These are phyloP conservation scores for Pelodytes ibericus DNA, from an alignment of 2,797 vertebrate species.

Conservation along the genomic window DNA sequence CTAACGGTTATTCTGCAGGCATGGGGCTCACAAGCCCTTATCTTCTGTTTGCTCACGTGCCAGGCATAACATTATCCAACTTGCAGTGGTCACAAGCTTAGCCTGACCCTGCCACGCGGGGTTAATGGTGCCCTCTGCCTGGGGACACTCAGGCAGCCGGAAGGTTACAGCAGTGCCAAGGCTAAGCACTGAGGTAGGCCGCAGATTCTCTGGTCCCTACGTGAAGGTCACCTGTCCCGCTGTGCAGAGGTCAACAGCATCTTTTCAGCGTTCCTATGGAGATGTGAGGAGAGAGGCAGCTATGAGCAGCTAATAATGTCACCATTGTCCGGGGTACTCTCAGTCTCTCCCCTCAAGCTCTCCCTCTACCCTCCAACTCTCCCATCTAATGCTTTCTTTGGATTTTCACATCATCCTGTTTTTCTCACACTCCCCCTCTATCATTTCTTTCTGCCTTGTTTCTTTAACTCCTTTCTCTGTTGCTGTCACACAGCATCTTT, in stretches of 20 bases:
- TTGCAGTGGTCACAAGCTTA: slow-evolving; percentile 1
- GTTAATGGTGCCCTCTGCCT: slow-evolving; percentile 7
- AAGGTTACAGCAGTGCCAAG: neutral
- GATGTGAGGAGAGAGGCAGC: slow-evolving; percentile 30
- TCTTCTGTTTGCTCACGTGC: neutral
- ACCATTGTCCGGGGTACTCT: slow-evolving; percentile 32
- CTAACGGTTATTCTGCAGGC: neutral
- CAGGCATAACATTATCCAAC: neutral
- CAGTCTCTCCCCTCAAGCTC: neutral
- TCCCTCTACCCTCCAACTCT: neutral
- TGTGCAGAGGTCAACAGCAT: slow-evolving; percentile 1
- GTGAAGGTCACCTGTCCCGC: slow-evolving; percentile 26
- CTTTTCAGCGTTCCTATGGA: slow-evolving; percentile 44
- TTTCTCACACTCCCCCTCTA: slow-evolving; percentile 29
- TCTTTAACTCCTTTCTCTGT: neutral
- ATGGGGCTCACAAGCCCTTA: neutral
- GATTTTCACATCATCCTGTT: slow-evolving; percentile 31
- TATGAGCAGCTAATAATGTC: slow-evolving; percentile 27
- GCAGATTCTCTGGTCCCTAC: neutral
- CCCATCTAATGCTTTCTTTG: slow-evolving; percentile 2
- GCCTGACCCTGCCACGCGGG: slow-evolving; percentile 32
- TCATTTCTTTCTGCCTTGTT: neutral
- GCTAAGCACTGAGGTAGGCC: neutral
- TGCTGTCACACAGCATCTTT: neutral
- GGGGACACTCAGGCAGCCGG: neutral